A percentile compares a stretch with the other conserved stretches of the same genome.
phyloP scores from a whole-genome alignment of 2,113 vertebrate genomes.

The Mugil cephalus region DNA sequence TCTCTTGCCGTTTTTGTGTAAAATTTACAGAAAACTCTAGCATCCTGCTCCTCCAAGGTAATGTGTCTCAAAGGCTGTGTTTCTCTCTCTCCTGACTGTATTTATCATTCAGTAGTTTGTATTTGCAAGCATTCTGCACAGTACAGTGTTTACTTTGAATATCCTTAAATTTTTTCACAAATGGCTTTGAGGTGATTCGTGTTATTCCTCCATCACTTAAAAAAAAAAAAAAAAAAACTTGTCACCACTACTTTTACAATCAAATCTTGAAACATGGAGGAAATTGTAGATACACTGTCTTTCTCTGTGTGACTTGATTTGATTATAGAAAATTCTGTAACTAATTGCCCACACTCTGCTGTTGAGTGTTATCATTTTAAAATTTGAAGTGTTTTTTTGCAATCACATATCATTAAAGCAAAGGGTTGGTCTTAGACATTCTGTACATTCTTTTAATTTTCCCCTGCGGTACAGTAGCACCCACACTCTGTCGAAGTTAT shows the following conservation, averaged over 20 bases:
- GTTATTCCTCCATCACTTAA: constrained; percentile 11
- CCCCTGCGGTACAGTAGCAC: constrained; percentile 33
- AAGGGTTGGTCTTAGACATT: constrained; percentile 28
- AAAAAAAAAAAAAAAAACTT: constrained; percentile 7
- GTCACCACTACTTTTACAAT: constrained; percentile 9
- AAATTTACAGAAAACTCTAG: constrained; percentile 99
- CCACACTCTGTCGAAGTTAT: constrained; percentile 53
- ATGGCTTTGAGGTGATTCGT: constrained; percentile 32
- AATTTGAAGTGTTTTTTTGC: constrained; percentile 24
- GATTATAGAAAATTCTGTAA: neutral
- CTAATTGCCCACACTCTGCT: constrained; percentile 9
- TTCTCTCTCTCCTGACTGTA: constrained; percentile 77
- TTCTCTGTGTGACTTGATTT: constrained; percentile 7
- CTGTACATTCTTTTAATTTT: constrained; percentile 19
- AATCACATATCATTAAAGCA: constrained; percentile 27
- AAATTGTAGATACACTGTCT: neutral
- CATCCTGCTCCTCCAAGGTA: constrained; percentile 99
- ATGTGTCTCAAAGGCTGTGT: constrained; percentile 99
- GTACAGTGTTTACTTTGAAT: constrained; percentile 41
- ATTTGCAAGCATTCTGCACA: constrained; percentile 53
- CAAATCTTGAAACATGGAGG: constrained; percentile 1
- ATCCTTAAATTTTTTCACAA: constrained; percentile 41
- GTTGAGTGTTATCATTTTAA: constrained; percentile 27
- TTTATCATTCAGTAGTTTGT: constrained; percentile 68
- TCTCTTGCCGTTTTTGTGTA: constrained; percentile 99